Percentiles rank a stretch among this genome's conserved stretches.
These are phyloP conservation scores for Alouatta palliata DNA, from an alignment of 2,113 vertebrate genomes.

Conservation along the genomic window DNA sequence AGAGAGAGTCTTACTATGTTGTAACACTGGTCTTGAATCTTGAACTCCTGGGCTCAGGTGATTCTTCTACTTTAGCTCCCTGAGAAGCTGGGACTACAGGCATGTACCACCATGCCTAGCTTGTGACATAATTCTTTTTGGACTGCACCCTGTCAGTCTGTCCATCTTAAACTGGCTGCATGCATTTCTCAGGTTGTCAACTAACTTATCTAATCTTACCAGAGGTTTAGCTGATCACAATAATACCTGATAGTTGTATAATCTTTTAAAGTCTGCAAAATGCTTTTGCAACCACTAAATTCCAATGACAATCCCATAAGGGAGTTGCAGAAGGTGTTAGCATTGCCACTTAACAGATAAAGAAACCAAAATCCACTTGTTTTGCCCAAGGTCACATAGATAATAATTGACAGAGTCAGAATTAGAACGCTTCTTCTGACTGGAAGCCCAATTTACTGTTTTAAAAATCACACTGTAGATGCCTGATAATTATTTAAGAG, in stretches of 20 bases:
- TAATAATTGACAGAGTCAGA: constrained; percentile 7
- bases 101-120: neutral
- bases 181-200: constrained; percentile 29
- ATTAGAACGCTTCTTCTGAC: neutral
- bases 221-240: neutral
- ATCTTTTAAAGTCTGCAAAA: constrained; percentile 3
- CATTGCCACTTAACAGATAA: constrained; percentile 12
- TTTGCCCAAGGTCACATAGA: neutral
- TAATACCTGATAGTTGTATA: neutral
- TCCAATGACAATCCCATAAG: neutral
- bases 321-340: neutral
- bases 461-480: neutral
- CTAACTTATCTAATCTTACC: constrained; percentile 24
- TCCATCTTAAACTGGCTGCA: neutral
- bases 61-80: neutral
- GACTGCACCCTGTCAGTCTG: neutral
- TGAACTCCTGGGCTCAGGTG: neutral
- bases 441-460: neutral
- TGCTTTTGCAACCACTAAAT: constrained; percentile 23
- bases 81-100: neutral
- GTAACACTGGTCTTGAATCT: no score
- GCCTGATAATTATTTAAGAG: neutral
- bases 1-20: no score
- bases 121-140: neutral
- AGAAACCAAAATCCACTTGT: neutral